phyloP scores from a whole-genome alignment of 2,888 invertebrate genomes.

The Melinaea marsaeus region DNA sequence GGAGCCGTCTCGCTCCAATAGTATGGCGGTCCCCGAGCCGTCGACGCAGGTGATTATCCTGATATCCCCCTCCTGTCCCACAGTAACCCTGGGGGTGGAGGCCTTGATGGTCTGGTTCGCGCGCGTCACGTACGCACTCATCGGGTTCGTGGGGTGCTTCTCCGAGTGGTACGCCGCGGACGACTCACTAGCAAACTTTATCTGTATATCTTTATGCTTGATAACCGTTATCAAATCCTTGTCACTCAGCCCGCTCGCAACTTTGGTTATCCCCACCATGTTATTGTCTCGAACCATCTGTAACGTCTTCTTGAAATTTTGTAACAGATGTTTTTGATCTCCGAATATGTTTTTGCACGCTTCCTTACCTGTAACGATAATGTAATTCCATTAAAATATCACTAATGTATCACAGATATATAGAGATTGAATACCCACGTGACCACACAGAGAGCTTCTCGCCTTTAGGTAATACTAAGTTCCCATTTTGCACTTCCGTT shows the following conservation, averaged over 20 bases:
- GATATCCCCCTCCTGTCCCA: too few species aligned
- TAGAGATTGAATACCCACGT: too few species aligned
- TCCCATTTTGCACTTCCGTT: constrained; percentile 15
- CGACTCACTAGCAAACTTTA: constrained; percentile 27
- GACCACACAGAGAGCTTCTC: too few species aligned
- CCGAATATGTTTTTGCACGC: constrained; percentile 27
- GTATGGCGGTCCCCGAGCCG: too few species aligned
- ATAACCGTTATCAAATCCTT: not conserved
- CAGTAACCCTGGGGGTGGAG: too few species aligned
- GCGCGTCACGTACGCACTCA: constrained; percentile 25
- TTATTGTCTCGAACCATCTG: too few species aligned
- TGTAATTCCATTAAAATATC: too few species aligned
- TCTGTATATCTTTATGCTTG: constrained; percentile 11
- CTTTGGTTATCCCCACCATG: too few species aligned
- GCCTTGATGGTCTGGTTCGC: constrained; percentile 31
- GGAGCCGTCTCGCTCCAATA: too few species aligned
- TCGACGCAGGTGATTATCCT: too few species aligned
- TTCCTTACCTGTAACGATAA: not conserved
- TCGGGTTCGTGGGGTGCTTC: constrained; percentile 34
- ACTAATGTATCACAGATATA: too few species aligned
- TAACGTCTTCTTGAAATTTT: constrained; percentile 22
- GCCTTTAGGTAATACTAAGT: not conserved
- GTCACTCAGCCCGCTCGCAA: too few species aligned
- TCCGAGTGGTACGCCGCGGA: constrained; percentile 33
- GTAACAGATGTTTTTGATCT: constrained; percentile 18